phyloP scores from a whole-genome alignment of 2,797 vertebrate genomes.

The Sciurus carolinensis region DNA sequence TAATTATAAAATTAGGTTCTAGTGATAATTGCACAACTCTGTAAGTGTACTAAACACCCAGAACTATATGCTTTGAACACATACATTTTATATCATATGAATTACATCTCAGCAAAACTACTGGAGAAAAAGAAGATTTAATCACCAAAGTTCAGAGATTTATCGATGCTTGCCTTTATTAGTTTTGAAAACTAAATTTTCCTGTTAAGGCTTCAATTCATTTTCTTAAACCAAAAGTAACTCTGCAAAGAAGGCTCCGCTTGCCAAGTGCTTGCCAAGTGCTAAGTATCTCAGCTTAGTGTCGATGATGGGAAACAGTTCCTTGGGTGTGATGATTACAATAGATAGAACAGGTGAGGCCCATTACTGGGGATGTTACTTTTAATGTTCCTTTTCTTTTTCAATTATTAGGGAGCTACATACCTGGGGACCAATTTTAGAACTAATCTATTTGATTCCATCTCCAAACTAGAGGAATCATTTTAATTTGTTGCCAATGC shows the following conservation, averaged over 20 bases:
- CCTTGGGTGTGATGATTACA: no score
- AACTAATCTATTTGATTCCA: constrained; percentile 43
- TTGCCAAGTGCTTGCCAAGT: background rate
- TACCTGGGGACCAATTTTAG: background rate
- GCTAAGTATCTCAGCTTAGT: background rate
- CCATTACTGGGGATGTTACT: background rate
- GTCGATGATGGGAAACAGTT: background rate
- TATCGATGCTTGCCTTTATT: background rate
- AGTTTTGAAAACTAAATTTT: constrained; percentile 21
- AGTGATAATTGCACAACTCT: background rate
- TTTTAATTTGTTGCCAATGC: background rate
- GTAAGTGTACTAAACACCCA: background rate
- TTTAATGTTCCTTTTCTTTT: constrained; percentile 25
- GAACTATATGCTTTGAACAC: background rate
- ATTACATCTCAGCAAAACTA: background rate
- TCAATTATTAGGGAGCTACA: background rate
- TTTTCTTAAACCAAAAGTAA: constrained; percentile 32
- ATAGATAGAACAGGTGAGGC: background rate
- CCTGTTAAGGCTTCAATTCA: background rate
- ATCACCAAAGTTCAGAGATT: constrained; percentile 16
- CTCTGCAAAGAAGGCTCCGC: background rate
- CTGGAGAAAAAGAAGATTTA: background rate
- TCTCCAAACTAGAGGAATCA: background rate
- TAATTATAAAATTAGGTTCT: constrained; percentile 5
- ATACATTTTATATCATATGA: background rate